Evolutionary conservation across 2,113 vertebrate species (phyloP).

Genomic region (Thinocorus orbignyianus): DNA sequence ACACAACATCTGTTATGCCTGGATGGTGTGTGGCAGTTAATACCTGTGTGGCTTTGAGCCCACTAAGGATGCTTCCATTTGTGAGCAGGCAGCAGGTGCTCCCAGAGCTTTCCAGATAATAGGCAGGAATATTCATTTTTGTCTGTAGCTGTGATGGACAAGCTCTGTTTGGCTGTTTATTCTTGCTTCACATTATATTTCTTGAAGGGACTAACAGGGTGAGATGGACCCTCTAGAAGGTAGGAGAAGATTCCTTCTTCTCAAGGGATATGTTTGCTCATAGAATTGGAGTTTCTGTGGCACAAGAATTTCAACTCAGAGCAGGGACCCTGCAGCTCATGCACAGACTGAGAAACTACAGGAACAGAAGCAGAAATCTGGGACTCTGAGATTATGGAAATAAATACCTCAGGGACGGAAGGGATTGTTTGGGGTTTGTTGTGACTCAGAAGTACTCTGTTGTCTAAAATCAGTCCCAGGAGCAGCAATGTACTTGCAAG

Average conservation of each 20-base stretch:
- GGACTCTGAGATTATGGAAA: neutral
- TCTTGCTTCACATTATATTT: neutral
- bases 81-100: neutral
- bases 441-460: neutral
- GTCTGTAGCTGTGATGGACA: neutral
- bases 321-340: neutral
- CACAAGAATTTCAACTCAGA: neutral
- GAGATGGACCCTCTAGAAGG: neutral
- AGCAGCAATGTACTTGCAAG: neutral
- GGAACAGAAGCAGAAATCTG: neutral
- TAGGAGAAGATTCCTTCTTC: neutral
- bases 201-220: neutral
- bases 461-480: neutral
- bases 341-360: neutral
- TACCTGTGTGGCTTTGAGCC: neutral
- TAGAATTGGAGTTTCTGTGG: neutral
- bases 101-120: neutral
- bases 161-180: neutral
- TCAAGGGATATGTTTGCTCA: neutral
- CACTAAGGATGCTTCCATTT: neutral
- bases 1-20: neutral
- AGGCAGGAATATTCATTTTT: neutral
- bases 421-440: neutral
- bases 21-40: neutral
- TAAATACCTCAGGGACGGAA: neutral